Conservation (phyloP, 2,797 vertebrate genomes). For the Myiothlypis chrysogaster region DNA sequence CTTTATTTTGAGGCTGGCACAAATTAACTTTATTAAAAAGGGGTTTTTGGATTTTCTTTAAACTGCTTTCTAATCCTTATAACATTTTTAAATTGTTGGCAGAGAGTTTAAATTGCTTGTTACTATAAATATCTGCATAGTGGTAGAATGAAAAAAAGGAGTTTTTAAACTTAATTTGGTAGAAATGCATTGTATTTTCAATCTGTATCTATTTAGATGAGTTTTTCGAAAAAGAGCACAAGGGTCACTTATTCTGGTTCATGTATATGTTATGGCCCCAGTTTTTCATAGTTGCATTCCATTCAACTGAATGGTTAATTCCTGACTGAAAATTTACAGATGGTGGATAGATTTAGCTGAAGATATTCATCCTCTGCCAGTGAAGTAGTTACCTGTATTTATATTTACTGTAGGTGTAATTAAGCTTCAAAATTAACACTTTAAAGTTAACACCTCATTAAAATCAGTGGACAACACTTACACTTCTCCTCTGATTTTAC, state of each 20-base stretch:
- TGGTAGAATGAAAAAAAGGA: accelerated
- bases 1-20: neutral
- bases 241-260: neutral
- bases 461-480: neutral
- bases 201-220: neutral
- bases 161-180: neutral
- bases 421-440: neutral
- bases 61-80: neutral
- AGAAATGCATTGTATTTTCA: neutral
- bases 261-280: neutral
- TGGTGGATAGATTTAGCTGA: neutral
- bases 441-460: neutral
- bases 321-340: neutral
- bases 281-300: neutral
- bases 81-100: neutral
- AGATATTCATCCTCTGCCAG: neutral
- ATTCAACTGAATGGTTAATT: neutral
- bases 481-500: neutral
- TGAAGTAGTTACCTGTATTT: neutral
- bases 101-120: neutral
- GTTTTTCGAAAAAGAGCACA: neutral
- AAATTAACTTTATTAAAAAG: neutral
- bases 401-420: neutral
- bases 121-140: neutral
- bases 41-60: neutral